Evolutionary conservation across 1,140 invertebrate species (phyloP).

Genomic region (Phthorimaea operculella): DNA sequence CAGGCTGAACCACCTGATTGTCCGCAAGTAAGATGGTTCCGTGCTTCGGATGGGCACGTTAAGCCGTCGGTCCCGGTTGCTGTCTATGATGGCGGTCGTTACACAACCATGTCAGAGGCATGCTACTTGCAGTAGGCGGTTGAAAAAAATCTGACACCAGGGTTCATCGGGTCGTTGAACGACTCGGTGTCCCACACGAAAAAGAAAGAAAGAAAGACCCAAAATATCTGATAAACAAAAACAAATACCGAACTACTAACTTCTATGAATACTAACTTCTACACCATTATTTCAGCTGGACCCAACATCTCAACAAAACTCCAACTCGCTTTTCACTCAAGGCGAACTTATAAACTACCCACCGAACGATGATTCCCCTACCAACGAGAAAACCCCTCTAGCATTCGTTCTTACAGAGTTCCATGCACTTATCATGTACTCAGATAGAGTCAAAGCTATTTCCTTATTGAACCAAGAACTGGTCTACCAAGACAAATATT

Average conservation of each 20-base stretch:
- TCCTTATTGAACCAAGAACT: conserved; percentile 88
- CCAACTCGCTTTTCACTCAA: conserved; percentile 71
- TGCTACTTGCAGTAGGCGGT: too few species aligned
- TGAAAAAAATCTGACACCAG: too few species aligned
- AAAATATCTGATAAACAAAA: neutral
- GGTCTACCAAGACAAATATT: conserved; percentile 88
- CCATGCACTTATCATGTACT: conserved; percentile 87
- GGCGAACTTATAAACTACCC: conserved; percentile 73
- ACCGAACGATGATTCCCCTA: conserved; percentile 38
- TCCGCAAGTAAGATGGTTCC: too few species aligned
- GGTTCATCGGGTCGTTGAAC: too few species aligned
- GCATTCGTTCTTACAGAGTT: conserved; percentile 91
- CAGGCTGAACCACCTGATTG: too few species aligned
- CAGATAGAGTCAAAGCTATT: conserved; percentile 84
- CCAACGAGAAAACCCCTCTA: conserved; percentile 70
- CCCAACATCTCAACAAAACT: conserved; percentile 64
- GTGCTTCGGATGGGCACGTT: too few species aligned
- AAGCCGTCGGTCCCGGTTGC: too few species aligned
- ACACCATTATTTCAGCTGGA: conserved; percentile 61
- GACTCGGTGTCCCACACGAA: too few species aligned
- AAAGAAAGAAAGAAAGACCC: too few species aligned
- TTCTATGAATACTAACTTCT: conserved; percentile 8
- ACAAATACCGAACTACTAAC: neutral
- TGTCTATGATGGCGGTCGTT: too few species aligned
- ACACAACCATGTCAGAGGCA: too few species aligned